A percentile compares a stretch with the other conserved stretches of the same genome.
Evolutionary conservation across 2,888 invertebrate species (phyloP).

Genomic region (Clanis bilineata): DNA sequence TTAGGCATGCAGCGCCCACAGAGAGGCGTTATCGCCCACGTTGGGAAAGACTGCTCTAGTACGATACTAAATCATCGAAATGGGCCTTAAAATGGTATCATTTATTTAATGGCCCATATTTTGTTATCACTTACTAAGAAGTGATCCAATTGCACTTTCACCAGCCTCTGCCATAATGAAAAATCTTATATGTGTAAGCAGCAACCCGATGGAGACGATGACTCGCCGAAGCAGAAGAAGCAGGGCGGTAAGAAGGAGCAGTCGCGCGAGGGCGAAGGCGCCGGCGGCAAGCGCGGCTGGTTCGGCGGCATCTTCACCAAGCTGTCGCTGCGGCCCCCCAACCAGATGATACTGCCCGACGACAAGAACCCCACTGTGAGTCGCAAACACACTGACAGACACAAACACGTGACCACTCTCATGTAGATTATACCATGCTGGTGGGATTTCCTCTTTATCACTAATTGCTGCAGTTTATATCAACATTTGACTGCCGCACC

Average conservation of each 20-base stretch:
- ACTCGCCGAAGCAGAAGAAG: slow-evolving; percentile 55
- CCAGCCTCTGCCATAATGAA: no score
- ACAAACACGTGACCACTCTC: slow-evolving; percentile 47
- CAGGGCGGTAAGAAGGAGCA: slow-evolving; percentile 29
- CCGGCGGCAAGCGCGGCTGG: slow-evolving; percentile 83
- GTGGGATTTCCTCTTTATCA: neutral
- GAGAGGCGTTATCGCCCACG: no score
- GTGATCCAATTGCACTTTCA: no score
- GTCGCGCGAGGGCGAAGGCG: slow-evolving; percentile 29
- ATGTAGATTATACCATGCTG: slow-evolving; percentile 37
- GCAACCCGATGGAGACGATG: slow-evolving; percentile 82
- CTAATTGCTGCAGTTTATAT: no score
- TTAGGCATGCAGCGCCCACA: no score
- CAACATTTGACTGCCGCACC: no score
- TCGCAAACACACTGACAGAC: slow-evolving; percentile 27
- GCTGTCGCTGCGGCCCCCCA: slow-evolving; percentile 91
- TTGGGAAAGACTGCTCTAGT: no score
- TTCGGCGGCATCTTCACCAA: slow-evolving; percentile 94
- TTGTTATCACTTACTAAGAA: no score
- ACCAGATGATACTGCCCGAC: slow-evolving; percentile 97
- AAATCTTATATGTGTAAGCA: no score
- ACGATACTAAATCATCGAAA: no score
- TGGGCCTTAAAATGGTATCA: no score
- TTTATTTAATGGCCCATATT: no score
- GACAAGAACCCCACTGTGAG: slow-evolving; percentile 95